phyloP scores from a whole-genome alignment of 2,888 invertebrate genomes.

The Marasmarcha lunaedactyla region DNA sequence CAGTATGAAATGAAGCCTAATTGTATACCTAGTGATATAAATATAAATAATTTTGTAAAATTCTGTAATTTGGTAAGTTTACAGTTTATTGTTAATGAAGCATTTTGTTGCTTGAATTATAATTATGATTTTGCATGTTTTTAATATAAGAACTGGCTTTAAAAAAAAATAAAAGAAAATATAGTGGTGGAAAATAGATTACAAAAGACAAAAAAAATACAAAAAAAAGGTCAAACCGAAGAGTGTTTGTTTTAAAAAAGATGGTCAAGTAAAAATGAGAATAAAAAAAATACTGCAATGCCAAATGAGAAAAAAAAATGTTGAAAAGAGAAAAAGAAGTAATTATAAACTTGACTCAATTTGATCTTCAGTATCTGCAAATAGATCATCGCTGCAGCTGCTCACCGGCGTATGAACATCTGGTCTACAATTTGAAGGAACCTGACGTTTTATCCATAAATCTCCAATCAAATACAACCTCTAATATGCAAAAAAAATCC shows the following conservation, averaged over 20 bases:
- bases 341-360: neutral
- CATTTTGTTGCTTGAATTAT: neutral
- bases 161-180: slow-evolving; percentile 3
- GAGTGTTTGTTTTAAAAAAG: slow-evolving; percentile 1
- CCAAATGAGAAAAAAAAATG: slow-evolving; percentile 12
- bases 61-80: slow-evolving; percentile 18
- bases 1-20: too few species aligned
- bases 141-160: neutral
- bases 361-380: neutral
- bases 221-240: neutral
- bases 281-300: slow-evolving; percentile 5
- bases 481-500: too few species aligned
- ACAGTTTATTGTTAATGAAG: slow-evolving; percentile 8
- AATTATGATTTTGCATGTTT: neutral
- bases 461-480: too few species aligned
- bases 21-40: too few species aligned
- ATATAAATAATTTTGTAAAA: neutral
- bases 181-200: slow-evolving; percentile 1
- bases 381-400: neutral
- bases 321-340: slow-evolving; percentile 12
- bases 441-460: too few species aligned
- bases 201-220: slow-evolving; percentile 5
- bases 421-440: too few species aligned
- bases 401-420: slow-evolving; percentile 2
- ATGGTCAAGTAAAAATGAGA: slow-evolving; percentile 8